Percentiles rank a stretch among this genome's conserved stretches.
Conservation (phyloP, 1,140 invertebrate genomes). For the Drosophila truncata region DNA sequence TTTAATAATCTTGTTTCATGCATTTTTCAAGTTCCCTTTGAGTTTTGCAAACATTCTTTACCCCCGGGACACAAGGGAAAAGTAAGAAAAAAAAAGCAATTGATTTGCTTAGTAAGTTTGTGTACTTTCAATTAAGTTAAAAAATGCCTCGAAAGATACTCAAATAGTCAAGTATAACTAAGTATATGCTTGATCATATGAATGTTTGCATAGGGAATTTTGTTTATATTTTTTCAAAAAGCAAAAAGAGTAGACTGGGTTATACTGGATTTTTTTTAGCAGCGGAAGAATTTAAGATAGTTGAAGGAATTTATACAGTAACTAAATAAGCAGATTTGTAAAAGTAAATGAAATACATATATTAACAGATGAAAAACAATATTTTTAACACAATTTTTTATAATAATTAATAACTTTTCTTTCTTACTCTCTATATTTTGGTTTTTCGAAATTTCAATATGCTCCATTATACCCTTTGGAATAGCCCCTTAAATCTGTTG, state of each 20-base stretch:
- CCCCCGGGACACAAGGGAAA: constrained; percentile 20
- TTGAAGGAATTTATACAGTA: neutral
- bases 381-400: too few relatives aligned
- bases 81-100: constrained; percentile 27
- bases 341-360: neutral
- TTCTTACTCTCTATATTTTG: neutral
- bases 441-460: neutral
- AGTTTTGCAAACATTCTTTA: constrained; percentile 55
- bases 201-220: constrained; percentile 54
- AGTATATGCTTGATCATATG: constrained; percentile 33
- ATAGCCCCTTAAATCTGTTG: constrained; percentile 31
- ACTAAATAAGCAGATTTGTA: neutral
- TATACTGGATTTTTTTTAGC: neutral
- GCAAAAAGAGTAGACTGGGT: neutral
- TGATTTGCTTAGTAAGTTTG: constrained; percentile 69
- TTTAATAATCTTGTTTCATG: constrained; percentile 71
- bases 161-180: constrained; percentile 27
- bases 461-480: constrained; percentile 24
- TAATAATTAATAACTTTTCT: too few relatives aligned
- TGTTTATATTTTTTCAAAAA: neutral
- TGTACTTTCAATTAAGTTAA: constrained; percentile 77
- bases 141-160: constrained; percentile 45
- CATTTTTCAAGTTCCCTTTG: constrained; percentile 39
- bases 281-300: neutral
- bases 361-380: neutral